These are phyloP conservation scores for Erythrocercus mccallii DNA, from an alignment of 2,113 vertebrate genomes.

Conservation along the genomic window DNA sequence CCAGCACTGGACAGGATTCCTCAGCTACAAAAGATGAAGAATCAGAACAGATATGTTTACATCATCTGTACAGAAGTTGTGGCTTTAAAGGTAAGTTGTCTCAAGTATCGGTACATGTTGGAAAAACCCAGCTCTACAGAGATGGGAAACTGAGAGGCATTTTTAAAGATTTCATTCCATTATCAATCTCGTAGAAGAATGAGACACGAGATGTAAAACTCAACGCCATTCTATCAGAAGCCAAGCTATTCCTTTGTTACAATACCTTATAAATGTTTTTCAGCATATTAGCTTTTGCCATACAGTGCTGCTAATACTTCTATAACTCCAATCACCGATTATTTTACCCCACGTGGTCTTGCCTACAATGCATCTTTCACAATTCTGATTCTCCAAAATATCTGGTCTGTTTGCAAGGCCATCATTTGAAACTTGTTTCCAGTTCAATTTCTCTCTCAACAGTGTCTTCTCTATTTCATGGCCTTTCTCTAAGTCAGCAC, in stretches of 20 bases:
- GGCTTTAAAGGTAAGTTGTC: constrained; percentile 82
- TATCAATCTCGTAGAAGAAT: neutral
- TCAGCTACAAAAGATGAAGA: constrained; percentile 37
- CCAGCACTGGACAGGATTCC: neutral
- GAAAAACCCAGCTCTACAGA: neutral
- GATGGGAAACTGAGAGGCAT: neutral
- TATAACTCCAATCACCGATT: neutral
- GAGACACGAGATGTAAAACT: neutral
- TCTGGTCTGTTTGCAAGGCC: neutral
- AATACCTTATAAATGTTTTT: neutral
- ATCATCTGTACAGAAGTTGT: constrained; percentile 79
- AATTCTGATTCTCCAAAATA: neutral
- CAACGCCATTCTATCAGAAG: neutral
- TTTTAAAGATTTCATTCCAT: neutral
- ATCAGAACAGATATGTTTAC: constrained; percentile 86
- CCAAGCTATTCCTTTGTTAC: neutral
- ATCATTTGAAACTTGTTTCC: neutral
- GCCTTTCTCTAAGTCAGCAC: neutral
- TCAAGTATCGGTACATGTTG: neutral
- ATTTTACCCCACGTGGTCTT: neutral
- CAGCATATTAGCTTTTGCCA: neutral
- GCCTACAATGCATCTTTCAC: neutral
- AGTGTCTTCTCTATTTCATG: neutral
- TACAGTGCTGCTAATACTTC: neutral
- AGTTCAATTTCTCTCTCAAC: neutral